Conservation (phyloP, 2,113 vertebrate species). For the Forbesichthys papilliferus region DNA sequence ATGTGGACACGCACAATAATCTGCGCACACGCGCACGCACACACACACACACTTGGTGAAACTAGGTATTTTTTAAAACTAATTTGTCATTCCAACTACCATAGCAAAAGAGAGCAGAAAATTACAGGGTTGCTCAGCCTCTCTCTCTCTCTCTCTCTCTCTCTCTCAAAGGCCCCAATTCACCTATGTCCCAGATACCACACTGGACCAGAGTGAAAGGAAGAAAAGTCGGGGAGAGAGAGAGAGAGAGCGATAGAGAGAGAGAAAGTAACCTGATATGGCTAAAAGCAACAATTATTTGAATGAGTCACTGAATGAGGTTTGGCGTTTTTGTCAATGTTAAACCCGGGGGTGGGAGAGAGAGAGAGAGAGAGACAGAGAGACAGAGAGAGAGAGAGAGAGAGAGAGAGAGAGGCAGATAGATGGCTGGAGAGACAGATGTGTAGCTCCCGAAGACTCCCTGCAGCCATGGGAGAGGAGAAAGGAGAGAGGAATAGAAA, state of each 20-base stretch:
- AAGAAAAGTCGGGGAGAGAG: too few species aligned
- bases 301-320: too few species aligned
- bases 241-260: too few species aligned
- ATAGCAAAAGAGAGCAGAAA: too few species aligned
- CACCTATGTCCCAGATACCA: too few species aligned
- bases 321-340: too few species aligned
- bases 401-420: neutral
- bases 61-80: neutral
- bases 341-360: too few species aligned
- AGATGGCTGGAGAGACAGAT: constrained; percentile 5
- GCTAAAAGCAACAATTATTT: too few species aligned
- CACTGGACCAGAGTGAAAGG: too few species aligned
- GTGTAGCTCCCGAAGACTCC: constrained; percentile 42
- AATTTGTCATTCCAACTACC: neutral
- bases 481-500: constrained; percentile 27
- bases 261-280: too few species aligned
- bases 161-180: neutral
- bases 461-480: constrained; percentile 60
- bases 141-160: constrained; percentile 21
- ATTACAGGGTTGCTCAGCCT: neutral
- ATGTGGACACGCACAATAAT: neutral
- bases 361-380: too few species aligned
- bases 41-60: neutral
- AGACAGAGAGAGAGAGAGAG: too few species aligned
- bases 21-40: neutral